Evolutionary conservation across 2,797 vertebrate genomes (phyloP).

Genomic region (Phrynocephalus guinanensis): DNA sequence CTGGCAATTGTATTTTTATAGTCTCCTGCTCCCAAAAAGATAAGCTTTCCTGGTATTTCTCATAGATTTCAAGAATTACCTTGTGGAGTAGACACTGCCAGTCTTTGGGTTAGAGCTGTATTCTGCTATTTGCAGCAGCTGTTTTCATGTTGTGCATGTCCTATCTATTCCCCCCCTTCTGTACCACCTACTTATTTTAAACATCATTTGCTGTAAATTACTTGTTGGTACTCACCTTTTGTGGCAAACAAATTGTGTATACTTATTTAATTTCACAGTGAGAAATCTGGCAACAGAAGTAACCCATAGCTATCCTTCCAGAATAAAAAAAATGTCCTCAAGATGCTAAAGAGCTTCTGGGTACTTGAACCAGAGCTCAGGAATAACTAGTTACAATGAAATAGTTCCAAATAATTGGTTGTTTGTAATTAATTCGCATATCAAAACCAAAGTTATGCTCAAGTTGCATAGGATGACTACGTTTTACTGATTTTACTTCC

Average conservation of each 20-base stretch:
- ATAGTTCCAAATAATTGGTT: too few relatives aligned
- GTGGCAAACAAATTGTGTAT: constrained; percentile 29
- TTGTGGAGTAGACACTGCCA: constrained; percentile 61
- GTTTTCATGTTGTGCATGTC: constrained; percentile 68
- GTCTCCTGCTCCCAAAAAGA: constrained; percentile 81
- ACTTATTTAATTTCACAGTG: constrained; percentile 4
- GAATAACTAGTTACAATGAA: not conserved
- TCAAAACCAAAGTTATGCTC: not conserved
- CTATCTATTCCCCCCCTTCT: constrained; percentile 64
- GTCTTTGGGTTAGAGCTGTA: constrained; percentile 70
- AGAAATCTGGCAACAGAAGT: not conserved
- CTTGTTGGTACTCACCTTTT: constrained; percentile 46
- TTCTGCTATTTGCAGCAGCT: constrained; percentile 67
- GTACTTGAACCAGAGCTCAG: not conserved
- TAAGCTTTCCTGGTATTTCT: constrained; percentile 79
- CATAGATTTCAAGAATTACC: constrained; percentile 72
- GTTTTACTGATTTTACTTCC: too few relatives aligned
- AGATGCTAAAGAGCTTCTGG: not conserved
- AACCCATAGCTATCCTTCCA: not conserved
- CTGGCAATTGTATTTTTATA: constrained; percentile 83
- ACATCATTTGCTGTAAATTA: constrained; percentile 63
- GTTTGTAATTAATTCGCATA: not conserved
- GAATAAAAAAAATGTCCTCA: not conserved
- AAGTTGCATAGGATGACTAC: not conserved
- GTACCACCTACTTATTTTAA: constrained; percentile 60